Evolutionary conservation across 2,888 invertebrate species (phyloP).

Genomic region (Cephus runcator): DNA sequence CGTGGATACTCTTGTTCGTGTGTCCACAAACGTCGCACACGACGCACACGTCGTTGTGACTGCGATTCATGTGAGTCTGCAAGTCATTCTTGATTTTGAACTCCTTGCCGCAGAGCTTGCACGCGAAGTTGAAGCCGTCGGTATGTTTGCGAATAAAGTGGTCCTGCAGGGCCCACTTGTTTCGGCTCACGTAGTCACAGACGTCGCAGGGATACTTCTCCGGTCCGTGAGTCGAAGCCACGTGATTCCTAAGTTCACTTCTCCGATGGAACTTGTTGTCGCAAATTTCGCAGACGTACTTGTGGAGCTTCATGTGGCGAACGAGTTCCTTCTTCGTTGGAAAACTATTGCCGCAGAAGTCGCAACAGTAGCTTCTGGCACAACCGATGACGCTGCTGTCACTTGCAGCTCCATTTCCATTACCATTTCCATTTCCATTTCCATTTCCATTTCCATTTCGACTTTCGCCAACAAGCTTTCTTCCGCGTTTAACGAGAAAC

Average conservation of each 20-base stretch:
- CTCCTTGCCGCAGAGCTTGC: conserved; percentile 14
- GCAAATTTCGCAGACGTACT: conserved; percentile 34
- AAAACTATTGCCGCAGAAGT: conserved; percentile 14
- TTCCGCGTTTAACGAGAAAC: neutral
- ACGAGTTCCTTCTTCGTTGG: conserved; percentile 23
- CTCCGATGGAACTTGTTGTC: conserved; percentile 32
- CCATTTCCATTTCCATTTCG: neutral
- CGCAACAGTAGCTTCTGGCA: conserved; percentile 13
- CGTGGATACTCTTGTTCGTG: conserved; percentile 29
- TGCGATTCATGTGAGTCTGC: conserved; percentile 25
- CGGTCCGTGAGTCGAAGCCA: conserved; percentile 32
- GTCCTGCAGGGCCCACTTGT: conserved; percentile 3
- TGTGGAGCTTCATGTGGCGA: conserved; percentile 30
- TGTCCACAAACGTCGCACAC: conserved; percentile 35
- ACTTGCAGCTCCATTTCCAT: neutral
- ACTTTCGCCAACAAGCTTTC: neutral
- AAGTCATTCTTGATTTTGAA: conserved; percentile 19
- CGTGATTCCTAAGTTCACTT: conserved; percentile 30
- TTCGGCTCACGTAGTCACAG: conserved; percentile 15
- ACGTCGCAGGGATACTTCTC: conserved; percentile 25
- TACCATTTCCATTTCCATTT: neutral
- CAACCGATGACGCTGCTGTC: neutral
- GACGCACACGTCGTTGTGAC: conserved; percentile 15
- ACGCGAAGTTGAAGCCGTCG: conserved; percentile 11
- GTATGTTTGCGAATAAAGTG: conserved; percentile 21